Evolutionary conservation across 1,140 invertebrate species (phyloP).

Genomic region (Bilobella aurantiaca): DNA sequence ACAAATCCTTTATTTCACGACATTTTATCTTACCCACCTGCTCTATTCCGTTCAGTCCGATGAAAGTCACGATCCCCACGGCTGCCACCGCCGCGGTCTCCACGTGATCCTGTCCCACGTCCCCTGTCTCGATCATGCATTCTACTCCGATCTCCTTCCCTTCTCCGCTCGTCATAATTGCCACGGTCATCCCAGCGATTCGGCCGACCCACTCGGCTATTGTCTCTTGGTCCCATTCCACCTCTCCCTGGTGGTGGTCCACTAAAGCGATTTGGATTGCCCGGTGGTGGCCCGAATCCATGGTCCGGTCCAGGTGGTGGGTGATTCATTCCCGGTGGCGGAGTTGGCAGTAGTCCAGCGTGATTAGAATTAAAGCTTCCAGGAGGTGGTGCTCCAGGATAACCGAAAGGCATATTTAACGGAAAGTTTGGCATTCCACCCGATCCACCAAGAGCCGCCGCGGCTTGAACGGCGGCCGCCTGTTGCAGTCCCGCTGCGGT

Average conservation of each 20-base stretch:
- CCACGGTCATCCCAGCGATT: constrained; percentile 2
- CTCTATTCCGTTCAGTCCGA: not conserved
- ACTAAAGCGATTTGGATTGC: not conserved
- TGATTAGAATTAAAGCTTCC: not conserved
- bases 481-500: not conserved
- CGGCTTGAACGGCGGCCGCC: not conserved
- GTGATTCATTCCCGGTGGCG: not conserved
- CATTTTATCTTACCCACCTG: not conserved
- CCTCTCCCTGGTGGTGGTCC: constrained; percentile 12
- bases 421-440: not conserved
- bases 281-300: not conserved
- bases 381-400: no score
- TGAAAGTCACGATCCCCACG: not conserved
- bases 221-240: constrained; percentile 2
- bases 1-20: not conserved
- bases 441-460: not conserved
- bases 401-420: not conserved
- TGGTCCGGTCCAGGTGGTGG: not conserved
- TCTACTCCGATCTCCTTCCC: not conserved
- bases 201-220: not conserved
- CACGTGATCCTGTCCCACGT: not conserved
- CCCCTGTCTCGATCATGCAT: not conserved
- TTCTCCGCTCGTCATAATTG: not conserved
- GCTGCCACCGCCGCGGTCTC: not conserved
- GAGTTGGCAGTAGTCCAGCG: not conserved